phyloP scores from a whole-genome alignment of 2,888 invertebrate species.

The Branchellion lobata region DNA sequence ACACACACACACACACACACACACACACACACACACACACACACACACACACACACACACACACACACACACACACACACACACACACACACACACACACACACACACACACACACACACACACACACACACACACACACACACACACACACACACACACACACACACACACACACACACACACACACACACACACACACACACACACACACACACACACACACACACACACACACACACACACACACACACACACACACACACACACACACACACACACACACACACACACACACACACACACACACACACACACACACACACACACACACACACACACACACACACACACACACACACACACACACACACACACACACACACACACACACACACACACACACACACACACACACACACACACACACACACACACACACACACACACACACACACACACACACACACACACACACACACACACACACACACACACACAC shows the following conservation, averaged over 20 bases:
- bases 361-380: conserved; percentile 26
- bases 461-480: conserved; percentile 14
- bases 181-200: conserved; percentile 23
- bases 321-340: conserved; percentile 43
- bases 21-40: conserved; percentile 59
- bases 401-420: conserved; percentile 10
- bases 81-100: conserved; percentile 47
- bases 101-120: not conserved
- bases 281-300: conserved; percentile 60
- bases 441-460: conserved; percentile 34
- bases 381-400: conserved; percentile 31
- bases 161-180: conserved; percentile 1
- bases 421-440: conserved; percentile 19
- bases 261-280: conserved; percentile 59
- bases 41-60: conserved; percentile 67
- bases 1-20: conserved; percentile 18
- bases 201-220: conserved; percentile 29
- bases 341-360: conserved; percentile 4
- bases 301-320: conserved; percentile 60
- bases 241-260: conserved; percentile 16
- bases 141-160: conserved; percentile 30
- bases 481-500: conserved; percentile 18
- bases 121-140: conserved; percentile 2
- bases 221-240: conserved; percentile 26
- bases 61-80: conserved; percentile 72